Conservation (phyloP, 1,140 invertebrate genomes). For the Ctenoplectra terminalis region DNA sequence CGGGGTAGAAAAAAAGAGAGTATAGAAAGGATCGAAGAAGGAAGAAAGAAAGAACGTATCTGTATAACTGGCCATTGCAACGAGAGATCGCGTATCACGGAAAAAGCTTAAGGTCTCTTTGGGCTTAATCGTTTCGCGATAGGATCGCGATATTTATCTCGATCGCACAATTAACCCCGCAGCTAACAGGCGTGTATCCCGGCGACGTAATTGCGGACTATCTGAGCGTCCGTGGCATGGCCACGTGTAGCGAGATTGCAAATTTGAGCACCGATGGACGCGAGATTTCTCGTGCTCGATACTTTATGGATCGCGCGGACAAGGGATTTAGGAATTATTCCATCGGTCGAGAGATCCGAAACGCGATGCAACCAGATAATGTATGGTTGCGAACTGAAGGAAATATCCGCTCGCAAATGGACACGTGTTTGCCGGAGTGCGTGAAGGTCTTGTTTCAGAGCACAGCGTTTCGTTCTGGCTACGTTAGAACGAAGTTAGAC, state of each 20-base stretch:
- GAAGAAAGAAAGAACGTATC: background rate
- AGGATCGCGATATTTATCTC: constrained; percentile 55
- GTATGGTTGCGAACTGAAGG: too few species aligned
- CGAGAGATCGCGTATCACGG: constrained; percentile 36
- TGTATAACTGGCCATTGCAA: constrained; percentile 9
- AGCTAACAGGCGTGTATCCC: constrained; percentile 33
- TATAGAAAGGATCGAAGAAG: background rate
- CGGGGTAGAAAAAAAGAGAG: background rate
- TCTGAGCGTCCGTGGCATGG: constrained; percentile 1
- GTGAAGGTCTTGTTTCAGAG: constrained; percentile 1
- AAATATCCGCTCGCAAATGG: constrained; percentile 11
- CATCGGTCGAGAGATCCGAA: background rate
- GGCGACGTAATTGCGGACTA: constrained; percentile 33
- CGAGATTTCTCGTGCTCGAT: background rate
- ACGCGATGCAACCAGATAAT: constrained; percentile 18
- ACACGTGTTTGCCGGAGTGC: background rate
- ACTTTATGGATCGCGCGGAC: constrained; percentile 5
- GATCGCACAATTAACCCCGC: constrained; percentile 52
- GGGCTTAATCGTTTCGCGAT: constrained; percentile 42
- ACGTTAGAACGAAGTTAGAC: background rate
- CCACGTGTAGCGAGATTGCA: background rate
- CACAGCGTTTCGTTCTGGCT: background rate
- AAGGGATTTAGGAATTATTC: constrained; percentile 1
- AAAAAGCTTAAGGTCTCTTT: constrained; percentile 51
- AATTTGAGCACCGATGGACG: constrained; percentile 22